A percentile compares a stretch with the other conserved stretches of the same genome.
Conservation (phyloP, 1,140 invertebrate species). For the Bombus breviceps region DNA sequence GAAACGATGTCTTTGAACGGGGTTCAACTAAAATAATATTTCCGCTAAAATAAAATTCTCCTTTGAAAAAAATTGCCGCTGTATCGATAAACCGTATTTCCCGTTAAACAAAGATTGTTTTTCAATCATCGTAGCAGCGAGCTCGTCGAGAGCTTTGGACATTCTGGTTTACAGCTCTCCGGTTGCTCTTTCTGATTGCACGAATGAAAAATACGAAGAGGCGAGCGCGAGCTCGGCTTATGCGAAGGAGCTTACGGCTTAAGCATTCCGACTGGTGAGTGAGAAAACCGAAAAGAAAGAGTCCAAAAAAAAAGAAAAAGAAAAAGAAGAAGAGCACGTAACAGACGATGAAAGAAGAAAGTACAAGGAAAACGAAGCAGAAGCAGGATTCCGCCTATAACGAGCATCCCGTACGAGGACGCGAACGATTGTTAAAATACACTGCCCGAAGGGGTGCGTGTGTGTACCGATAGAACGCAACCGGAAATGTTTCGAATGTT, state of each 20-base stretch:
- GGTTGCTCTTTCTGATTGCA: conserved; percentile 3
- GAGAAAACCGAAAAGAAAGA: not conserved
- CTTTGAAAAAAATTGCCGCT: not conserved
- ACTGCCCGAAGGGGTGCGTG: not conserved
- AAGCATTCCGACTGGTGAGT: not conserved
- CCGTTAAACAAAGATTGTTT: not conserved
- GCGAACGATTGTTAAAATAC: conserved; percentile 54
- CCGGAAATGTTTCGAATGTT: conserved; percentile 41
- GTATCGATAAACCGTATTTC: not conserved
- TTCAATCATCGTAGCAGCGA: not conserved
- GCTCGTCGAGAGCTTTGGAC: not conserved
- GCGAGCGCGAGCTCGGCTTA: not conserved
- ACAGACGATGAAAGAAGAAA: not conserved
- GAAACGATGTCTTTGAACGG: not conserved
- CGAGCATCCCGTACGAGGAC: not conserved
- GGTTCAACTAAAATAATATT: not conserved
- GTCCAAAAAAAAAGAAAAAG: not conserved
- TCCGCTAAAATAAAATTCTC: not conserved
- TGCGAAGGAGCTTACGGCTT: not conserved
- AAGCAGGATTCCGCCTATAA: not conserved
- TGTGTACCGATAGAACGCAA: conserved; percentile 4
- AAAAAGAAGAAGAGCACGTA: not conserved
- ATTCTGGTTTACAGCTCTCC: not conserved
- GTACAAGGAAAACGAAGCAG: no score
- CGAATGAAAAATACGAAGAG: not conserved